Evolutionary conservation across 2,797 vertebrate species (phyloP).

Genomic region (Prunella strophiata): DNA sequence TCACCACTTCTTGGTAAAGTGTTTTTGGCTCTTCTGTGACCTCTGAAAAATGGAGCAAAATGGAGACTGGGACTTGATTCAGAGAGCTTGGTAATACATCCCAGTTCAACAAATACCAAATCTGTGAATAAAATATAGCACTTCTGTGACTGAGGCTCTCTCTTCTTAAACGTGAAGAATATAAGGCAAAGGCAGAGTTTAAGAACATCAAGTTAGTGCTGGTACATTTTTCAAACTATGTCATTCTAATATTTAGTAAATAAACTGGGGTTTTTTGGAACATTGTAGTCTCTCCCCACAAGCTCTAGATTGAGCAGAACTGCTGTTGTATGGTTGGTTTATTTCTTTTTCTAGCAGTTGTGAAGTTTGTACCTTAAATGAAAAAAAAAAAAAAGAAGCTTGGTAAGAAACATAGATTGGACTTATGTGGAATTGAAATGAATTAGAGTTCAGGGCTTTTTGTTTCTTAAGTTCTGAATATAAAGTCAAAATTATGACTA

Average conservation of each 20-base stretch:
- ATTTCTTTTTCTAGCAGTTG: not conserved
- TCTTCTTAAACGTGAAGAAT: not conserved
- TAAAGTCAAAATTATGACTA: not conserved
- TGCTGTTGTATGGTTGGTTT: not conserved
- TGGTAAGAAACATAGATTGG: not conserved
- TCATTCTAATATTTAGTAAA: not conserved
- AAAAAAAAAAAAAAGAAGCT: not conserved
- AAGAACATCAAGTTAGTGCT: not conserved
- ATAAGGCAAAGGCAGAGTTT: not conserved
- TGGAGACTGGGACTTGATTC: not conserved
- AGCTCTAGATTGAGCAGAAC: not conserved
- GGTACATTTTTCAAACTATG: not conserved
- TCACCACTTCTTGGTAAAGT: not conserved
- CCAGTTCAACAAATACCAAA: not conserved
- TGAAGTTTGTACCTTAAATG: not conserved
- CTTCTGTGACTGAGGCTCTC: rapidly evolving
- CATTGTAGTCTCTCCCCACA: rapidly evolving
- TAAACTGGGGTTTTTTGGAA: not conserved
- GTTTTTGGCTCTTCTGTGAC: not conserved
- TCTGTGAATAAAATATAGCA: not conserved
- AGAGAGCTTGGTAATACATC: not conserved
- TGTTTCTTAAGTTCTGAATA: not conserved
- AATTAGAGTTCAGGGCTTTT: not conserved
- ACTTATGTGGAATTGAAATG: not conserved
- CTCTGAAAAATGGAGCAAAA: not conserved